Conservation (phyloP, 2,888 invertebrate genomes). For the Hemicrepidius hirtus region DNA sequence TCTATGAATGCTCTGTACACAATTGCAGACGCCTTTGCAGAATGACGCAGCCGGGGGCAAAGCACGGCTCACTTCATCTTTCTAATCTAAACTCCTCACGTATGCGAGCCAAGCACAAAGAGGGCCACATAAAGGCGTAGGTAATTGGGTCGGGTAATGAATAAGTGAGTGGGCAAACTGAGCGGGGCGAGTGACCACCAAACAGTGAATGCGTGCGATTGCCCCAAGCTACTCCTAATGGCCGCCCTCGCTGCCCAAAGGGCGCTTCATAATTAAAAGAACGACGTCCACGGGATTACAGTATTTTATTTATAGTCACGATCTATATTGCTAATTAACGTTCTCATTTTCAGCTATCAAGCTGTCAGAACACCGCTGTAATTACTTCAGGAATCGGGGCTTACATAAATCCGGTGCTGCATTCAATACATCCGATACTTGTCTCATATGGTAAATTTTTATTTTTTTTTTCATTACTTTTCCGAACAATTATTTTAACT, state of each 20-base stretch:
- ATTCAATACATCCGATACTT: conserved; percentile 8
- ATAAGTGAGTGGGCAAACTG: conserved; percentile 60
- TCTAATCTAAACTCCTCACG: conserved; percentile 53
- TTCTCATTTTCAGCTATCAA: conserved; percentile 69
- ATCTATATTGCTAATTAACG: conserved; percentile 72
- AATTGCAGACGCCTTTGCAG: conserved; percentile 44
- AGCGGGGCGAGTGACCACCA: conserved; percentile 55
- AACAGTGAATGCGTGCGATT: conserved; percentile 57
- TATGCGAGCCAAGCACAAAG: conserved; percentile 59
- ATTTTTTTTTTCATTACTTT: background rate
- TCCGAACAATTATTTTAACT: no score
- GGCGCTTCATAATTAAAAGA: conserved; percentile 70
- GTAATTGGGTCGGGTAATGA: conserved; percentile 66
- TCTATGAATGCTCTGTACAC: conserved; percentile 25
- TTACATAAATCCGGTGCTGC: conserved; percentile 40
- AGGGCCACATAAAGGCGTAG: conserved; percentile 64
- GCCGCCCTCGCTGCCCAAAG: conserved; percentile 65
- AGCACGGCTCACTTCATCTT: conserved; percentile 50
- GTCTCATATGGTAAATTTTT: conserved; percentile 4
- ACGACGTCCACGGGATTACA: conserved; percentile 69
- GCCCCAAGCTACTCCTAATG: conserved; percentile 63
- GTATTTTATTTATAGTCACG: conserved; percentile 72
- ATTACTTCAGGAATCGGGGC: conserved; percentile 59
- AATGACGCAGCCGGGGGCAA: conserved; percentile 43
- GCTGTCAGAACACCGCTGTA: conserved; percentile 65